Conservation (phyloP, 2,113 vertebrate species). For the Pampusana beccarii region DNA sequence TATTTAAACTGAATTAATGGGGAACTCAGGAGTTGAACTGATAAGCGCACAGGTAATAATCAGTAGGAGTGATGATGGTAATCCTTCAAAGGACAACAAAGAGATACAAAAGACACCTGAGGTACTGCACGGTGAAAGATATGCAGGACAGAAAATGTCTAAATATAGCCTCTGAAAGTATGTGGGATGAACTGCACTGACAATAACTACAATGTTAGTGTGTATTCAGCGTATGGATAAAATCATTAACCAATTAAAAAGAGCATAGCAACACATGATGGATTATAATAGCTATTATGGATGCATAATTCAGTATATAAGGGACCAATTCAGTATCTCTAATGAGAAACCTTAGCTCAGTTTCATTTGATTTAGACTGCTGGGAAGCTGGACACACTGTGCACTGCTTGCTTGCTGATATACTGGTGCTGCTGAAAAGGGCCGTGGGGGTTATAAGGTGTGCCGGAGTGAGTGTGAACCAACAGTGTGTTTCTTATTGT, state of each 20-base stretch:
- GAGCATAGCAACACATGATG: neutral
- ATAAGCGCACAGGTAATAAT: neutral
- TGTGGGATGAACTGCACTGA: neutral
- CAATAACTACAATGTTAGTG: neutral
- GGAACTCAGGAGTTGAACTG: neutral
- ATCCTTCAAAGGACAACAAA: neutral
- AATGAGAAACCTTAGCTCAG: neutral
- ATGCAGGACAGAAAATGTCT: neutral
- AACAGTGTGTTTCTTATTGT: neutral
- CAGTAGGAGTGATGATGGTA: neutral
- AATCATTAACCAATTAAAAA: neutral
- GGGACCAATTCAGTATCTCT: neutral
- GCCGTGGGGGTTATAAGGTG: neutral
- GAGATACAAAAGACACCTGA: neutral
- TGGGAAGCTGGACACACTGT: neutral
- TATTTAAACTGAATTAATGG: neutral
- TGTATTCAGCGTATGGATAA: neutral
- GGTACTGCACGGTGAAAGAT: neutral
- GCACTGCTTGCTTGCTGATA: neutral
- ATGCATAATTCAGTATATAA: neutral
- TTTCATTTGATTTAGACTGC: neutral
- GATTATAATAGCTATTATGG: neutral
- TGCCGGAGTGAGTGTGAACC: neutral
- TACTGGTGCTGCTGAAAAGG: neutral
- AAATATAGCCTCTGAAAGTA: neutral